Percentiles rank a stretch among this genome's conserved stretches.
Evolutionary conservation across 2,797 vertebrate species (phyloP).

Genomic region (Zalophus californianus): DNA sequence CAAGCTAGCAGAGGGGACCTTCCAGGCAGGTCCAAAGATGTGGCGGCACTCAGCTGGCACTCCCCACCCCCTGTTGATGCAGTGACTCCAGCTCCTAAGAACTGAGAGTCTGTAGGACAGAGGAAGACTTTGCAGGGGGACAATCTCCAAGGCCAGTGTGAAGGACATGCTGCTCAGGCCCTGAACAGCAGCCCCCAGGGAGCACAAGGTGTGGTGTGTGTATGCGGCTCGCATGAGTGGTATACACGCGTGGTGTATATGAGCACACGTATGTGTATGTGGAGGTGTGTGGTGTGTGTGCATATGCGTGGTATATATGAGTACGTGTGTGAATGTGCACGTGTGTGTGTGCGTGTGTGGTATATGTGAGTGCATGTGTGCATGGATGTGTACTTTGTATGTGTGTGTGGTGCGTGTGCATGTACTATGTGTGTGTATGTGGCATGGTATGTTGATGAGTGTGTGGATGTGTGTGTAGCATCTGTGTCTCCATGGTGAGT

Average conservation of each 20-base stretch:
- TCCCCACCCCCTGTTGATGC: accelerated
- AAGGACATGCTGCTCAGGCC: no score
- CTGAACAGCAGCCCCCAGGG: not conserved
- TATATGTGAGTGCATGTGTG: not conserved
- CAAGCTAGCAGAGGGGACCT: not conserved
- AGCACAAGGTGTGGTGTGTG: not conserved
- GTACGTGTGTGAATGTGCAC: no score
- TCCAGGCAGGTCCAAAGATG: not conserved
- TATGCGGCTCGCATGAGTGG: no score
- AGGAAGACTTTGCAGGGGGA: not conserved
- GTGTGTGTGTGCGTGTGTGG: not conserved
- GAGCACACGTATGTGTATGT: no score
- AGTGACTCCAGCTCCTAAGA: not conserved
- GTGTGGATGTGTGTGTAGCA: not conserved
- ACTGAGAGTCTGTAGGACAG: not conserved
- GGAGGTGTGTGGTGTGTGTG: not conserved
- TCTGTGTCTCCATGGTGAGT: accelerated
- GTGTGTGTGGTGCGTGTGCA: not conserved
- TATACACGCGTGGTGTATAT: no score
- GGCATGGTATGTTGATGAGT: no score
- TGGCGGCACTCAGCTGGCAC: not conserved
- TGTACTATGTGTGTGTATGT: no score
- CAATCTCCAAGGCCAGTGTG: not conserved
- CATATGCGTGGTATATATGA: not conserved
- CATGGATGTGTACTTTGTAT: no score